These are phyloP conservation scores for Cherax destructor DNA, from an alignment of 1,140 invertebrate species.

Conservation along the genomic window DNA sequence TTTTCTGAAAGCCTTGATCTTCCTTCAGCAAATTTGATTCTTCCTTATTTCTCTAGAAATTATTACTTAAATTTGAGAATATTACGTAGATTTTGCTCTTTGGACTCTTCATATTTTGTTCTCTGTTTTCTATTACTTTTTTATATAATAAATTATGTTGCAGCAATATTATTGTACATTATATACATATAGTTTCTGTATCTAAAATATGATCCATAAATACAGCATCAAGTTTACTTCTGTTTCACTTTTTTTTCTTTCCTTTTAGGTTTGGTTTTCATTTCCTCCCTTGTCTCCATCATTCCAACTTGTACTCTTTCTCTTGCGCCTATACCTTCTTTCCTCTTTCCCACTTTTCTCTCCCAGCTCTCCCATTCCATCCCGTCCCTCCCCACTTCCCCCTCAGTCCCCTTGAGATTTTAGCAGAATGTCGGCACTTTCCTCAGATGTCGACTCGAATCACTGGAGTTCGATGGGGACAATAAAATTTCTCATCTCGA, in stretches of 20 bases:
- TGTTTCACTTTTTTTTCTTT: not conserved
- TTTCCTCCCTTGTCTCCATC: not conserved
- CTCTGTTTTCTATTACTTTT: too few species aligned
- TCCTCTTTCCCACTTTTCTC: not conserved
- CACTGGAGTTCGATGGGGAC: slow-evolving; percentile 54
- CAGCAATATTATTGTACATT: too few species aligned
- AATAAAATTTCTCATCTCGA: slow-evolving; percentile 65
- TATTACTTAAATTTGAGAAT: too few species aligned
- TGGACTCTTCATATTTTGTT: too few species aligned
- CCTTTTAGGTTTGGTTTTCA: not conserved
- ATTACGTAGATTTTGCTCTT: too few species aligned
- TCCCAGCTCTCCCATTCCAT: not conserved
- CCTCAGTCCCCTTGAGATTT: slow-evolving; percentile 30
- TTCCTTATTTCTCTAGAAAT: too few species aligned
- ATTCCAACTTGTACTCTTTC: not conserved
- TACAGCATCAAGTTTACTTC: not conserved
- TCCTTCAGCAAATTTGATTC: too few species aligned
- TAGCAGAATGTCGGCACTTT: slow-evolving; percentile 60
- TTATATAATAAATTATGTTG: too few species aligned
- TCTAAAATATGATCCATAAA: not conserved
- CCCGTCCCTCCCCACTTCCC: not conserved
- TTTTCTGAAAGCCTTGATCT: too few species aligned
- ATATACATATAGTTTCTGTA: not conserved
- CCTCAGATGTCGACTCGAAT: slow-evolving; percentile 56
- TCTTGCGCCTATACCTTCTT: not conserved